These are phyloP conservation scores for Chauna torquata DNA, from an alignment of 2,113 vertebrate genomes.

Conservation along the genomic window DNA sequence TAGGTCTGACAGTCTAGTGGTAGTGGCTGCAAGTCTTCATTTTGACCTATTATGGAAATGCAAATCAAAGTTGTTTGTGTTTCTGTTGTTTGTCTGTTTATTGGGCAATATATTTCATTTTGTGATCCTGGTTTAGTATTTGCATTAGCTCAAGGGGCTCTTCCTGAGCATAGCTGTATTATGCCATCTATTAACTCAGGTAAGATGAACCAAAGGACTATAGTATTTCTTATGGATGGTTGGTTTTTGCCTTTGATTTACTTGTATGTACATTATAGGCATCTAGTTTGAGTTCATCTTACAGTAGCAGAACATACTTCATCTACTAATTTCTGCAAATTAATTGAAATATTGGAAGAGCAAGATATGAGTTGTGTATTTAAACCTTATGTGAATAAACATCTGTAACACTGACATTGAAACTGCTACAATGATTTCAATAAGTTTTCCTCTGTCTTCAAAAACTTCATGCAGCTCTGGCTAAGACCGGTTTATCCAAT, in stretches of 20 bases:
- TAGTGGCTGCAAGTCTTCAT: neutral
- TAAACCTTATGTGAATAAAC: neutral
- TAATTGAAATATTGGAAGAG: neutral
- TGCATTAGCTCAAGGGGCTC: neutral
- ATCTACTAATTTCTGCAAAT: neutral
- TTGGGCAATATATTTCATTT: neutral
- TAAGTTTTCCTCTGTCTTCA: neutral
- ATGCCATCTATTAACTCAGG: neutral
- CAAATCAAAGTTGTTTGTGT: neutral
- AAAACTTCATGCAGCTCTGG: neutral
- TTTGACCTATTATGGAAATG: neutral
- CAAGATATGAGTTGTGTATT: neutral
- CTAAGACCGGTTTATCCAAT: neutral
- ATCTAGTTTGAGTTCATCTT: neutral
- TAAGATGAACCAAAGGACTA: neutral
- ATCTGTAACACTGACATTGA: neutral
- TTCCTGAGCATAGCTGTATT: neutral
- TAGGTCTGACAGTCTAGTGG: neutral
- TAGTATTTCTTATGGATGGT: neutral
- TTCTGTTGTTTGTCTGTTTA: neutral
- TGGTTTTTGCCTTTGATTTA: neutral
- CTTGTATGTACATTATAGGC: neutral
- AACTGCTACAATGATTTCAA: neutral
- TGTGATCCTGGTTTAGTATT: neutral
- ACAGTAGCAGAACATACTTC: neutral